Evolutionary conservation across 1,140 invertebrate genomes (phyloP), one percentile per base, ranked within the genome.

Genomic region (Ditylenchus dipsaci): DNA sequence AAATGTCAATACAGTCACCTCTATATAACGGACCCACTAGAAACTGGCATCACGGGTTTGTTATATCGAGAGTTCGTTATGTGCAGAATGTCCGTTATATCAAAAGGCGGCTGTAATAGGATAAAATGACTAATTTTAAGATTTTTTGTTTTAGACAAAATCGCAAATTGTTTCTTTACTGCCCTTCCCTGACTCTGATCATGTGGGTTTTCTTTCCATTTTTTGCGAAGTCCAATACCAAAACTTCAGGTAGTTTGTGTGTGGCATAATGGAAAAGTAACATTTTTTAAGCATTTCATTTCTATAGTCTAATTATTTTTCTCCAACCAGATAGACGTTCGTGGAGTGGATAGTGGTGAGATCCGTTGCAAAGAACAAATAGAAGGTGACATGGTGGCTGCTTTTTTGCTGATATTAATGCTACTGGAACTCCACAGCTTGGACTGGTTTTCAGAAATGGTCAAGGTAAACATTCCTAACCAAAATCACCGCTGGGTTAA

Each of bases 221-320:
- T n/a, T n/a, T n/a, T n/a, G n/a, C n/a, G n/a, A n/a, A n/a, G 33
- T 38, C 33, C 33, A 38, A 38, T 38, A 38, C 33, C 33, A 38
- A 38, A 38, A 38, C 33, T 3, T 38, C 33, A 38, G 33, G 33
- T 38, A 11, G 33, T 38, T 38, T 38, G 33, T 38, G 33, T 38
- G 3, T 76, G 75, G 75, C 65, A 76, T 17, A 78, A 74, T 47
- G 75, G 67, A 64, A 76, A 76, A 47, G 76, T 78, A 63, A 19
- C n/a, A 57, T 19, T 29, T 53, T 63, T 53, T 15, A 0, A 15
- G 23, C 13, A 21, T 38, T 3, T 38, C 33, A 38, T 3, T 11
- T 11, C 3, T 38, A 38, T 38, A 38, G 11, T n/a, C 33, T 38
- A 38, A 38, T 38, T 11, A 3, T 38, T 38, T 38, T 3, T 3